Evolutionary conservation across 2,113 vertebrate species (phyloP), one percentile per base, ranked within the genome.

Genomic region (Albula goreensis): DNA sequence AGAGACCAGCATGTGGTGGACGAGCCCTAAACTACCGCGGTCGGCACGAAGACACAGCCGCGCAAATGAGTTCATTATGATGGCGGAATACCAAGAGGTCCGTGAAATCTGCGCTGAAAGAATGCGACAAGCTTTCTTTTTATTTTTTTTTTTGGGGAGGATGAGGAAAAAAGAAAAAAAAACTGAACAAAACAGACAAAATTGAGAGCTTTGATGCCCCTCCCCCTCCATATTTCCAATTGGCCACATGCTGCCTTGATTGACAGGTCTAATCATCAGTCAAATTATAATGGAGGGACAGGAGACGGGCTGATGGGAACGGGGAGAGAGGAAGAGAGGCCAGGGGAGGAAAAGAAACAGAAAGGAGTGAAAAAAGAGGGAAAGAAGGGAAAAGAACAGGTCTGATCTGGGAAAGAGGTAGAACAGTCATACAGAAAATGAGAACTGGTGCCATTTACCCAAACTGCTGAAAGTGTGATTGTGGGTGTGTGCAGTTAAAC

Each of bases 181-280:
- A 66, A 60, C 7, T 3, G 60, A 82, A 77, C 66, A 79, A 77
- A 86, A 86, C 81, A 56, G 85, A 56, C 80, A 56, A 82, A 86
- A 82, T 82, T 52, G 50, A 56, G 80, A 81, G 11, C n/a, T 17
- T 12, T 48, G 0, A 56, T 80, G 89, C 89, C 90, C 87, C 87
- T 80, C 13, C 90, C 84, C 86, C 87, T 89, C 90, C 88, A 88
- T 57, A 52, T 78, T 90, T 87, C 91, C 95, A 95, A 95, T 95
- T 94, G 95, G 94, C 93, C 94, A 95, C 95, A 96, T 94, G 94
- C 94, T 95, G 95, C 93, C 94, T 91, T 95, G 95, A 96, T 89
- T 95, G 95, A 94, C 94, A 93, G 91, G 94, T 95, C 92, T 95
- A 95, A 95, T 95, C 94, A 96, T 95, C 95, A 95, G 94, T 95